Conservation (phyloP, 1,140 invertebrate species). For the Gryllus bimaculatus region DNA sequence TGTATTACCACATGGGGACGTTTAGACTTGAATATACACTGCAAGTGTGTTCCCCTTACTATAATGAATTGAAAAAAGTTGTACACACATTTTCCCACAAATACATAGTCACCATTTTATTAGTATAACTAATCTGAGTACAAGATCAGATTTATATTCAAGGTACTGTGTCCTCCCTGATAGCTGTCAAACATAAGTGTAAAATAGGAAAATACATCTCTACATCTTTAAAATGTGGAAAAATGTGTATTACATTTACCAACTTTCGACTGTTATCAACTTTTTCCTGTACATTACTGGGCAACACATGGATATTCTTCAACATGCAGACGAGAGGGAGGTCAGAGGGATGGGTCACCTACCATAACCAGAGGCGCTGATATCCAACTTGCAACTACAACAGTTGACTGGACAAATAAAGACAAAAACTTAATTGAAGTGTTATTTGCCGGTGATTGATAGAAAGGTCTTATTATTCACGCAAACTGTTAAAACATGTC, state of each 20-base stretch:
- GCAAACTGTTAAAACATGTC: too few relatives aligned
- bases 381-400: neutral
- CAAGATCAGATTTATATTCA: neutral
- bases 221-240: neutral
- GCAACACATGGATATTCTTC: neutral
- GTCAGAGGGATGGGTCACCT: slow-evolving; percentile 10
- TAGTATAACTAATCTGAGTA: neutral
- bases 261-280: neutral
- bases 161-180: neutral
- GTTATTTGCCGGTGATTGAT: too few relatives aligned
- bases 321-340: slow-evolving; percentile 8
- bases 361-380: neutral
- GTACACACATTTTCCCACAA: neutral
- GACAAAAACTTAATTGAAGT: too few relatives aligned
- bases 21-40: neutral
- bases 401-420: neutral
- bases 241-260: neutral
- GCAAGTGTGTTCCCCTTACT: neutral
- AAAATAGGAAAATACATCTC: neutral
- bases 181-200: neutral
- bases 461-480: too few relatives aligned
- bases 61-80: neutral
- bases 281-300: neutral
- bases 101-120: neutral
- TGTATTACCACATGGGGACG: neutral